Evolutionary conservation across 2,797 vertebrate species (phyloP), one percentile per base, ranked within the genome.

Genomic region (Spatula versicolor): DNA sequence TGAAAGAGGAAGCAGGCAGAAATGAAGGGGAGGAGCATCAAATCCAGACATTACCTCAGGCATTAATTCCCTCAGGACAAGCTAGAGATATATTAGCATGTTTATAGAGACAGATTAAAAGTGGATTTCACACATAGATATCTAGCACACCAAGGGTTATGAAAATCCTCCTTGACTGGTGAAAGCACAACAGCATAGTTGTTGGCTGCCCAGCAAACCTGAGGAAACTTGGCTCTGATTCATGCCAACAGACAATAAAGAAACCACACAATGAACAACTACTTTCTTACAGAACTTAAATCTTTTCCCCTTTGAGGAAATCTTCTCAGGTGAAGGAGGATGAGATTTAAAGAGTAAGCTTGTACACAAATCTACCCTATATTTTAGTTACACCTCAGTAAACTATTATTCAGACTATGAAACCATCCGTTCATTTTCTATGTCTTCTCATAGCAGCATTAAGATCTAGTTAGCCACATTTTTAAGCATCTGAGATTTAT

Each of bases 21-120:
- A 85, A 7, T n/a, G 37, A 50, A 95, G 54, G 88, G 92, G 95
- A 93, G 95, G 33, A 66, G 81, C 72, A 75, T 3, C 0, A 9
- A 90, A 91, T 52, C 90, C 96, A 97, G 96, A 97, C 95, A 13
- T 96, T 96, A 96, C 95, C 72, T 97, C 95, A 97, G 95, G 96
- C 95, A 80, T 68, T 87, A 85, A 39, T 21, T 7, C 88, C 87
- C 41, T 35, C 18, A 85, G 83, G 86, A 48, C 64, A 26, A 71
- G 46, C 56, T 72, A 26, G 54, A 93, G 86, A 43, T 94, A 41
- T 50, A 73, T 94, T 90, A 68, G 52, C 19, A 46, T 86, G 92
- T 90, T 94, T 97, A 90, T 33, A 92, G 68, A 95, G 91, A 72
- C 48, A 90, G 94, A 96, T 94, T 90, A 94, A 94, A 94, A 96